Percentiles rank a stretch among this genome's conserved stretches.
These are phyloP conservation scores for Terebella lapidaria DNA, from an alignment of 2,888 invertebrate species.

Conservation along the genomic window DNA sequence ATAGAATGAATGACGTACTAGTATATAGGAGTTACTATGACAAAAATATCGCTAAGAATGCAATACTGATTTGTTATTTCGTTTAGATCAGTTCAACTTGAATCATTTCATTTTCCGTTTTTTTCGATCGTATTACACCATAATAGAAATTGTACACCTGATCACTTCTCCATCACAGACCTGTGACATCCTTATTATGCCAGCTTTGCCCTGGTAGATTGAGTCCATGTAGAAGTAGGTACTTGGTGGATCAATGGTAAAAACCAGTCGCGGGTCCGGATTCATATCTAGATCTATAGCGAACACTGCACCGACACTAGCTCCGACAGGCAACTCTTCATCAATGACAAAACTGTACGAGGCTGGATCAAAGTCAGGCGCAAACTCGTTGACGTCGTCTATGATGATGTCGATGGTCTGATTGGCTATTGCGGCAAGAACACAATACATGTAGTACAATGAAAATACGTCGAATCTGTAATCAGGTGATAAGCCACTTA, in stretches of 20 bases:
- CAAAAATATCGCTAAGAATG: too few relatives aligned
- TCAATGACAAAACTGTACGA: conserved; percentile 5
- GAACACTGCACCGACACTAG: neutral
- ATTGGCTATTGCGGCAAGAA: neutral
- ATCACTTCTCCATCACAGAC: too few relatives aligned
- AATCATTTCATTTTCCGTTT: too few relatives aligned
- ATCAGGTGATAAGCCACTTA: neutral
- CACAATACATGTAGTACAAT: neutral
- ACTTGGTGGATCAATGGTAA: neutral
- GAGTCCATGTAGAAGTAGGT: conserved; percentile 21
- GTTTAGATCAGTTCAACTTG: too few relatives aligned
- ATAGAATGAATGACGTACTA: too few relatives aligned
- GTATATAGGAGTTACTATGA: too few relatives aligned
- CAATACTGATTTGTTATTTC: too few relatives aligned
- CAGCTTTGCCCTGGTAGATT: conserved; percentile 12
- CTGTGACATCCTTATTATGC: conserved; percentile 16
- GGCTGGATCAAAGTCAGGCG: conserved; percentile 13
- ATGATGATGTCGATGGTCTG: conserved; percentile 3
- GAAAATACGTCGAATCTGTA: neutral
- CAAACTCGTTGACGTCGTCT: conserved; percentile 18
- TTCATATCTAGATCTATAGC: neutral
- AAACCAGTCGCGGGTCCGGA: conserved; percentile 3
- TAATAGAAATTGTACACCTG: too few relatives aligned
- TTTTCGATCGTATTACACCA: too few relatives aligned
- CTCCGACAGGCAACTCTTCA: conserved; percentile 11